These are phyloP conservation scores for Metopia argyrocephala DNA, from an alignment of 2,888 invertebrate genomes.

Conservation along the genomic window DNA sequence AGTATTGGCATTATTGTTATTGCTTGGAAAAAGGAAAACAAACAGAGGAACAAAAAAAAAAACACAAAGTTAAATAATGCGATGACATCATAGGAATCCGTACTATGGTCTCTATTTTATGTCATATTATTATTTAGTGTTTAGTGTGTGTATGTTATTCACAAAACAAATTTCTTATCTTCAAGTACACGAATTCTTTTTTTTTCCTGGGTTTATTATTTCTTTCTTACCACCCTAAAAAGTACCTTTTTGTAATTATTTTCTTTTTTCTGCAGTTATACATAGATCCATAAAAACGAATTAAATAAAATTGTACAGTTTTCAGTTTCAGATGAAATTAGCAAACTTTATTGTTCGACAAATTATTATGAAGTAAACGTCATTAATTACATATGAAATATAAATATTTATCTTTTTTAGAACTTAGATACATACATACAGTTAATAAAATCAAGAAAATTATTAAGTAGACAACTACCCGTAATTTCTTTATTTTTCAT, in stretches of 20 bases:
- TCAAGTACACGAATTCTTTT: slow-evolving; percentile 47
- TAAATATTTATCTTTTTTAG: no score
- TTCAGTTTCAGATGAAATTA: no score
- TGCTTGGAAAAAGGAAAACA: slow-evolving; percentile 40
- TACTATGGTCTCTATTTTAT: slow-evolving; percentile 48
- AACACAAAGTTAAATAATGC: slow-evolving; percentile 60
- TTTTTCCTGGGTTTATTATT: slow-evolving; percentile 21
- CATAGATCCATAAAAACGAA: neutral
- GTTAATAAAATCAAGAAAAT: no score
- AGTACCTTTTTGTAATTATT: neutral
- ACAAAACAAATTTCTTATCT: slow-evolving; percentile 49
- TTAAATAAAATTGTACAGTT: no score
- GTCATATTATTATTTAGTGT: slow-evolving; percentile 16
- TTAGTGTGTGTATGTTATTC: neutral
- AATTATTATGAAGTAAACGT: no score
- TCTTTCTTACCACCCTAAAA: slow-evolving; percentile 47
- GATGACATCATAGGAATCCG: slow-evolving; percentile 67
- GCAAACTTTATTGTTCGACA: no score
- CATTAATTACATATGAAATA: no score
- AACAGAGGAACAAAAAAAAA: slow-evolving; percentile 19
- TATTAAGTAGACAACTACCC: no score
- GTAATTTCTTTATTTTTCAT: no score
- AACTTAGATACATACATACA: no score
- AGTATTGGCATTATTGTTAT: neutral
- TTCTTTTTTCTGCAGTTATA: neutral